phyloP scores from a whole-genome alignment of 1,140 invertebrate species.

The Callitettix versicolor region DNA sequence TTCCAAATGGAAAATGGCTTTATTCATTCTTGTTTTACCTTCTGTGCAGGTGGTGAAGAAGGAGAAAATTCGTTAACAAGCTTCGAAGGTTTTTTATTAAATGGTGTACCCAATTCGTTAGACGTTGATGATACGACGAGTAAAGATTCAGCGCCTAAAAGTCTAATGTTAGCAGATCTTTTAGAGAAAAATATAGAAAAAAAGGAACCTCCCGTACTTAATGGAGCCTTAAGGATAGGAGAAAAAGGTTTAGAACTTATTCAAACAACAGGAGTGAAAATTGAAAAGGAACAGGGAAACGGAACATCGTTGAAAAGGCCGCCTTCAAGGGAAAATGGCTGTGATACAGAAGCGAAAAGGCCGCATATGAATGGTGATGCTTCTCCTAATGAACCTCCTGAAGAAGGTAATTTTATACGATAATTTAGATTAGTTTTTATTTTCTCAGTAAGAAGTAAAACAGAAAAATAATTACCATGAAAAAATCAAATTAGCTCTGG shows the following conservation, averaged over 20 bases:
- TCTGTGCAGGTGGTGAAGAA: constrained; percentile 37
- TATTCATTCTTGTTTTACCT: too few species aligned
- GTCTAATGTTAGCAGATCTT: constrained; percentile 50
- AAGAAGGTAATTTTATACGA: constrained; percentile 17
- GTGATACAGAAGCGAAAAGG: constrained; percentile 19
- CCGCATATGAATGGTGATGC: constrained; percentile 25
- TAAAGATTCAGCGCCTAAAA: constrained; percentile 21
- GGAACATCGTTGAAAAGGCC: constrained; percentile 15
- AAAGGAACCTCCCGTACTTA: constrained; percentile 41
- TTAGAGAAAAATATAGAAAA: constrained; percentile 53
- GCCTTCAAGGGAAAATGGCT: neutral
- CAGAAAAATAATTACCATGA: too few species aligned
- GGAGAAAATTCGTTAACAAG: constrained; percentile 49
- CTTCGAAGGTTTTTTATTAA: constrained; percentile 49
- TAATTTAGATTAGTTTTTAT: too few species aligned
- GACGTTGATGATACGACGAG: constrained; percentile 37
- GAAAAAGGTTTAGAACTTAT: constrained; percentile 48
- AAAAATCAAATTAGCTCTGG: too few species aligned
- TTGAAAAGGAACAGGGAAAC: constrained; percentile 27
- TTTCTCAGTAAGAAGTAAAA: too few species aligned
- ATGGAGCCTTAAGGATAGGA: constrained; percentile 47
- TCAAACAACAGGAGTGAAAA: constrained; percentile 18
- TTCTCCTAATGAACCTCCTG: constrained; percentile 15
- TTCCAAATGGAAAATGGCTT: too few species aligned
- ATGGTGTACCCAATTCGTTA: constrained; percentile 42